These are phyloP conservation scores for Hipparchia semele DNA, from an alignment of 2,888 invertebrate genomes.

Conservation along the genomic window DNA sequence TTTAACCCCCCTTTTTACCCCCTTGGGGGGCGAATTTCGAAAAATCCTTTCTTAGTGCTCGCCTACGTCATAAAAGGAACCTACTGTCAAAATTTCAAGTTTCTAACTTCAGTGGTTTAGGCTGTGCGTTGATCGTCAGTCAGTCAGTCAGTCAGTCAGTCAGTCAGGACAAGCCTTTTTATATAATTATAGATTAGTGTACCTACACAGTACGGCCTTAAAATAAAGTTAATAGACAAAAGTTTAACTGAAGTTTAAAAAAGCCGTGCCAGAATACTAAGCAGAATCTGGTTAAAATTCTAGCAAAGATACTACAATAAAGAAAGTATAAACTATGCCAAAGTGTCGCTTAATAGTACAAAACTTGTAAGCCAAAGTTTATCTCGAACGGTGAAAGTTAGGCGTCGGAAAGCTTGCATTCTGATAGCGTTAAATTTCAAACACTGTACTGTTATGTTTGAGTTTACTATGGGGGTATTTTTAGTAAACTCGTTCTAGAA, in stretches of 20 bases:
- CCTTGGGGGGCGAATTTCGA: too few species aligned
- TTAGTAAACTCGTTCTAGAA: background rate
- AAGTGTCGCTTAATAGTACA: slow-evolving; percentile 27
- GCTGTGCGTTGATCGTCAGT: too few species aligned
- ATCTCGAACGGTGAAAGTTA: slow-evolving; percentile 21
- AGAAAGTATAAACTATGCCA: slow-evolving; percentile 19
- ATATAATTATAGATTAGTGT: too few species aligned
- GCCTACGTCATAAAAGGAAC: too few species aligned
- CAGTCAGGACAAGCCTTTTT: too few species aligned
- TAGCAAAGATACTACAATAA: slow-evolving; percentile 14
- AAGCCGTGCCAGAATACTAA: slow-evolving; percentile 8
- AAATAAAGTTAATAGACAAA: background rate
- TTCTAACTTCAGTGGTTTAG: too few species aligned
- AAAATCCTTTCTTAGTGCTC: too few species aligned
- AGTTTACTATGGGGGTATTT: background rate
- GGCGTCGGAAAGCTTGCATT: slow-evolving; percentile 24
- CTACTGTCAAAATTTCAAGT: too few species aligned
- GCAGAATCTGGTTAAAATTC: slow-evolving; percentile 19
- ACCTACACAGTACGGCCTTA: too few species aligned
- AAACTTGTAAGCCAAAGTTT: slow-evolving; percentile 25
- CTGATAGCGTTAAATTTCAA: slow-evolving; percentile 16
- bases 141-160: too few species aligned
- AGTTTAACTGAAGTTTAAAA: background rate
- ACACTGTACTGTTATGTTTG: background rate
- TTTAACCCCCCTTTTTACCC: too few species aligned